Evolutionary conservation across 2,797 vertebrate species (phyloP).

Genomic region (Catamblyrhynchus diadema): DNA sequence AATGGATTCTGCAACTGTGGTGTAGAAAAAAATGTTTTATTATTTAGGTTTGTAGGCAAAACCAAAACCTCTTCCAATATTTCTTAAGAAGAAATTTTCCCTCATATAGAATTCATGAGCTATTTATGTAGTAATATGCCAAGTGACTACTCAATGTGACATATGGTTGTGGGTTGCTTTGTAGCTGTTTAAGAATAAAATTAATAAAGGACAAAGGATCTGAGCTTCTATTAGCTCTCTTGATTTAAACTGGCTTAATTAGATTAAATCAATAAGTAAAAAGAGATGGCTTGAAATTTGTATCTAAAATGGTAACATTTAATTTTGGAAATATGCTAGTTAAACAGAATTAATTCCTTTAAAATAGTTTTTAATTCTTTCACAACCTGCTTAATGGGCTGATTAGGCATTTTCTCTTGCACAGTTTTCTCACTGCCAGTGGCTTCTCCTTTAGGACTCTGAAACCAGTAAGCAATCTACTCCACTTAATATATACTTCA

Average conservation of each 20-base stretch:
- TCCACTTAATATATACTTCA: not conserved
- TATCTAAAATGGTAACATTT: not conserved
- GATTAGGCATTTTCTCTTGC: not conserved
- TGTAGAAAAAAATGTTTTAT: not conserved
- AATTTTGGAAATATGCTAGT: not conserved
- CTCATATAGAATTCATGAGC: conserved; percentile 29
- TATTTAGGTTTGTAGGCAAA: not conserved
- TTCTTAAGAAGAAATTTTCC: not conserved
- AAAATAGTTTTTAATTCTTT: not conserved
- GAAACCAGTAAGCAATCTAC: not conserved
- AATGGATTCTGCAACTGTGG: not conserved
- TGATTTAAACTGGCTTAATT: not conserved
- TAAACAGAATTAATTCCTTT: not conserved
- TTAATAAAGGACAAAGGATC: conserved; percentile 11
- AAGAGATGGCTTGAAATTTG: not conserved
- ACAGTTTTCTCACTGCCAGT: not conserved
- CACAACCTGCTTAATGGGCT: not conserved
- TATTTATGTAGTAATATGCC: conserved; percentile 14
- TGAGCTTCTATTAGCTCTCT: not conserved
- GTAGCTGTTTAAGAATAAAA: conserved; percentile 6
- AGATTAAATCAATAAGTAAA: not conserved
- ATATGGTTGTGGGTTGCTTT: not conserved
- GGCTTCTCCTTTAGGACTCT: not conserved
- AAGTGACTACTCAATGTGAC: conserved; percentile 19
- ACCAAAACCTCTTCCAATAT: not conserved